Conservation (phyloP, 2,113 vertebrate genomes). For the Helogale parvula region DNA sequence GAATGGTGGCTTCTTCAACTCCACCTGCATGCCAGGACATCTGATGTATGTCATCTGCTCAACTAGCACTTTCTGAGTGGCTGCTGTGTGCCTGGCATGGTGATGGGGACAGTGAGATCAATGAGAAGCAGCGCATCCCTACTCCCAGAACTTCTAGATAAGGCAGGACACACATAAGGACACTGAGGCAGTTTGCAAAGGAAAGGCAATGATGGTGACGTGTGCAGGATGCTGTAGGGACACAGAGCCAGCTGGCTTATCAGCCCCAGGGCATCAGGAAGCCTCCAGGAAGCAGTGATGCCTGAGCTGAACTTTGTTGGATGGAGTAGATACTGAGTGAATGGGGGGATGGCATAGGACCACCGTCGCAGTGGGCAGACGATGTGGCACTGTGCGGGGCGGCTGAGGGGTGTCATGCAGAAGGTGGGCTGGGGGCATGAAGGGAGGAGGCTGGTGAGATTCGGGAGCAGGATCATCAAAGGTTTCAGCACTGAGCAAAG, state of each 20-base stretch:
- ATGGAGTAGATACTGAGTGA: neutral
- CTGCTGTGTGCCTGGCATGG: neutral
- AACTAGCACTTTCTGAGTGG: neutral
- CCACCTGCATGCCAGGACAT: neutral
- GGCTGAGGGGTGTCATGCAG: too few relatives aligned
- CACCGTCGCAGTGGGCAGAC: accelerated
- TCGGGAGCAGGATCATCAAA: neutral
- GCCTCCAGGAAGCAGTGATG: neutral
- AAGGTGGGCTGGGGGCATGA: accelerated
- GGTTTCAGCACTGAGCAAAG: neutral
- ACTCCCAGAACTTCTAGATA: neutral
- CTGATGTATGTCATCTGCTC: neutral
- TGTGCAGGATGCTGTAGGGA: neutral
- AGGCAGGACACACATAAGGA: neutral
- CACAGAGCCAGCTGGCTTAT: neutral
- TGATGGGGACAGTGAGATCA: neutral
- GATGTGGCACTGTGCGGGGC: accelerated
- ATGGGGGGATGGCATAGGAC: too few relatives aligned
- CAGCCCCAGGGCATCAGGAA: neutral
- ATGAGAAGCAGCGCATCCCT: neutral
- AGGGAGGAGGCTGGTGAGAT: neutral
- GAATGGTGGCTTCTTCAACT: neutral
- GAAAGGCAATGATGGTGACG: neutral
- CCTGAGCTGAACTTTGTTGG: neutral
- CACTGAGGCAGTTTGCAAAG: neutral